A percentile compares a stretch with the other conserved stretches of the same genome.
phyloP scores from a whole-genome alignment of 1,140 invertebrate genomes.

The Procambarus clarkii region DNA sequence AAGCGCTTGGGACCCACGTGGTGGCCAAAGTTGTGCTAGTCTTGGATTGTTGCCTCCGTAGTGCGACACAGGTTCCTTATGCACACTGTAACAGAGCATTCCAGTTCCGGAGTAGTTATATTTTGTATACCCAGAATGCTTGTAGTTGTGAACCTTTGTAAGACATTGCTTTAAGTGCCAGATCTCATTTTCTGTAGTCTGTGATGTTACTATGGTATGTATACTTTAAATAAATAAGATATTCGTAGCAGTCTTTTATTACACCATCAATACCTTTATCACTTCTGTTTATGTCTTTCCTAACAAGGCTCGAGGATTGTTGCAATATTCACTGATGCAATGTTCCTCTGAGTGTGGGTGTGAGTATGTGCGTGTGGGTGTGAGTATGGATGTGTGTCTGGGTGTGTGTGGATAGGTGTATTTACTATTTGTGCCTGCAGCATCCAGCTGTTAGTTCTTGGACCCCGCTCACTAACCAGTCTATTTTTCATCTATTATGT shows the following conservation, averaged over 20 bases:
- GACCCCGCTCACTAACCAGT: no score
- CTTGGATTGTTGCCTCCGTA: constrained; percentile 60
- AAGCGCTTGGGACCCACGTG: constrained; percentile 56
- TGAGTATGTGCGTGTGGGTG: not conserved
- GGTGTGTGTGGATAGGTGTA: not conserved
- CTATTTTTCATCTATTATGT: no score
- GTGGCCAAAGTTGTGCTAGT: constrained; percentile 66
- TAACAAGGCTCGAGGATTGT: no score
- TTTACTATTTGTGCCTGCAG: no score
- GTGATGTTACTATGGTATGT: constrained; percentile 66
- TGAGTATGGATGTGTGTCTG: not conserved
- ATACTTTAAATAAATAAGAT: constrained; percentile 53
- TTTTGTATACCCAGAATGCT: constrained; percentile 68
- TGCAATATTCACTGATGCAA: no score
- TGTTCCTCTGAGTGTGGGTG: constrained; percentile 4
- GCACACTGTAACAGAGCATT: constrained; percentile 59
- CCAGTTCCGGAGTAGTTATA: constrained; percentile 63
- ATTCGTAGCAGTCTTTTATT: constrained; percentile 52
- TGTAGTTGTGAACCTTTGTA: constrained; percentile 57
- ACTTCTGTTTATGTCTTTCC: not conserved
- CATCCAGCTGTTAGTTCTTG: no score
- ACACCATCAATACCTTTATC: not conserved
- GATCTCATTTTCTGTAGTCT: constrained; percentile 69
- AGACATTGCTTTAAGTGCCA: constrained; percentile 66
- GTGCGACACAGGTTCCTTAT: constrained; percentile 57